These are phyloP conservation scores for Melanogrammus aeglefinus DNA, from an alignment of 2,797 vertebrate genomes.

Conservation along the genomic window DNA sequence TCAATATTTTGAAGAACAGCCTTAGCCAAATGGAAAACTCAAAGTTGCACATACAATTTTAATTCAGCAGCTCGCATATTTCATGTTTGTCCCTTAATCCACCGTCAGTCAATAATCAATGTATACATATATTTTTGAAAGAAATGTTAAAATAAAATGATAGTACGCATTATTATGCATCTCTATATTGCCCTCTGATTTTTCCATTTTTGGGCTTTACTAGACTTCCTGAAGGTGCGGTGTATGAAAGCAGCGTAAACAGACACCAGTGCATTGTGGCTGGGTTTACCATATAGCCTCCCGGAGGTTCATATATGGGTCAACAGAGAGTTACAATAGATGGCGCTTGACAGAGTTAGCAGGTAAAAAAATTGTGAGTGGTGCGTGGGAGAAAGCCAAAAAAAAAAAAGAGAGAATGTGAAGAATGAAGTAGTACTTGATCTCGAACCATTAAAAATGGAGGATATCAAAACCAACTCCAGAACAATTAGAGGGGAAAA, in stretches of 20 bases:
- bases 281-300: conserved; percentile 42
- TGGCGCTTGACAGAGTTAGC: background rate
- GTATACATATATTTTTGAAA: background rate
- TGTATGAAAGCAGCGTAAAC: conserved; percentile 12
- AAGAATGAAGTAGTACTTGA: background rate
- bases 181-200: background rate
- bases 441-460: background rate
- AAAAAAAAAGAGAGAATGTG: background rate
- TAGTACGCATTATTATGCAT: background rate
- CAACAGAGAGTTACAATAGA: conserved; percentile 18
- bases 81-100: background rate
- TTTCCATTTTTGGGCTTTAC: background rate
- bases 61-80: background rate
- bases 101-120: background rate
- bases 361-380: background rate
- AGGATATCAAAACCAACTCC: background rate
- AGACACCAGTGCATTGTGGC: conserved; percentile 59
- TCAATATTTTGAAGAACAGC: background rate
- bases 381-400: background rate
- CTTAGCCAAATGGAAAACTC: background rate
- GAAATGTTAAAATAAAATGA: no score
- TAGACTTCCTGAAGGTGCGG: background rate
- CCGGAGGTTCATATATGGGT: conserved; percentile 32
- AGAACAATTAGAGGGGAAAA: no score
- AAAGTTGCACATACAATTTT: background rate